phyloP scores from a whole-genome alignment of 2,113 vertebrate species.

The Sterna hirundo region DNA sequence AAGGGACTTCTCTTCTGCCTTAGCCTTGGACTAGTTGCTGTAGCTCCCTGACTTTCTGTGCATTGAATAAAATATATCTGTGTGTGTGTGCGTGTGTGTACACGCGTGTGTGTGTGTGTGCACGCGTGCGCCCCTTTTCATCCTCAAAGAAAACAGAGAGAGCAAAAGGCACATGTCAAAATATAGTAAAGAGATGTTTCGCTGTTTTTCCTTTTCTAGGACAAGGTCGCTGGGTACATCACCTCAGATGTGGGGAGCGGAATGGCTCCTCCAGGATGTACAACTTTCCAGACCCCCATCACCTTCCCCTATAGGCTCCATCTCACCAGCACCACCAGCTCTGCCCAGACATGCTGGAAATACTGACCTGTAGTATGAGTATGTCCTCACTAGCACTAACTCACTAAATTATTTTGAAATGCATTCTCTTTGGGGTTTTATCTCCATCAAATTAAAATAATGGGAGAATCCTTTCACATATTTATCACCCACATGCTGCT shows the following conservation, averaged over 20 bases:
- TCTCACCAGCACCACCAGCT: not conserved
- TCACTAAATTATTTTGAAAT: not conserved
- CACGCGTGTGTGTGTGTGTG: not conserved
- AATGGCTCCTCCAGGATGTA: accelerated
- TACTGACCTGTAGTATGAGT: not conserved
- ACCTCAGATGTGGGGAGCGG: not conserved
- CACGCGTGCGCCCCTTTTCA: not conserved
- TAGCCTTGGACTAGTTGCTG: not conserved
- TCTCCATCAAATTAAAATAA: not conserved
- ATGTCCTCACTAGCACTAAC: not conserved
- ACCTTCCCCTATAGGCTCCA: not conserved
- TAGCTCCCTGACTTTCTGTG: not conserved
- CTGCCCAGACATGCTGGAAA: not conserved
- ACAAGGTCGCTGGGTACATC: not conserved
- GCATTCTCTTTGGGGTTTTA: not conserved
- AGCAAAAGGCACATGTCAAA: not conserved
- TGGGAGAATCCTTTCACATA: not conserved
- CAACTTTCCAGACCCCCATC: not conserved
- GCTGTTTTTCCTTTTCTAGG: not conserved
- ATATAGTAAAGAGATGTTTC: not conserved
- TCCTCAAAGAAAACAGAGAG: not conserved
- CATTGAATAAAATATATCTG: not conserved
- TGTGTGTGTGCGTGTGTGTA: too few relatives aligned
- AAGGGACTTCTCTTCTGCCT: not conserved
- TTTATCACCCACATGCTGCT: not conserved